phyloP scores from a whole-genome alignment of 1,140 invertebrate genomes.

The Atopsyche davidsoni region DNA sequence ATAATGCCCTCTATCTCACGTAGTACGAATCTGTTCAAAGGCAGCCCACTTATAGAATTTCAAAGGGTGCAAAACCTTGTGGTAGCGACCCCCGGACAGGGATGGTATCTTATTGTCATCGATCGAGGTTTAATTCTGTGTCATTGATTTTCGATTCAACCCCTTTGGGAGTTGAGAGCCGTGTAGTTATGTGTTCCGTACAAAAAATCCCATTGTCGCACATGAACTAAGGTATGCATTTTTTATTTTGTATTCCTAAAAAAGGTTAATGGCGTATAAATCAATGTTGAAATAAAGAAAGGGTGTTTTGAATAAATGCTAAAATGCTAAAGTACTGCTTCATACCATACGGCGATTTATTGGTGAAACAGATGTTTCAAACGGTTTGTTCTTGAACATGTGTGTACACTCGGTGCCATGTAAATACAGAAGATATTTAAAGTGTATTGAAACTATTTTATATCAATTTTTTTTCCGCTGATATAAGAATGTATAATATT shows the following conservation, averaged over 20 bases:
- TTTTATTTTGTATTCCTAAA: conserved; percentile 23
- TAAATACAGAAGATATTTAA: too few relatives aligned
- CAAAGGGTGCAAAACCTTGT: too few relatives aligned
- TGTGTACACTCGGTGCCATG: too few relatives aligned
- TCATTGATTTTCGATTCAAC: conserved; percentile 30
- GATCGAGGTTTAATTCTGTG: conserved; percentile 30
- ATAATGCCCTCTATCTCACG: too few relatives aligned
- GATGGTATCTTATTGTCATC: conserved; percentile 24
- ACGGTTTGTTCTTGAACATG: too few relatives aligned
- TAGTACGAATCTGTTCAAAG: too few relatives aligned
- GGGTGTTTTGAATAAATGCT: conserved; percentile 23
- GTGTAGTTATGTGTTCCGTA: background rate
- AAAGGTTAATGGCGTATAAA: conserved; percentile 32
- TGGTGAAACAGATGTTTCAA: too few relatives aligned
- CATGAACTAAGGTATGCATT: conserved; percentile 26
- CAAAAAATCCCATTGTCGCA: conserved; percentile 22
- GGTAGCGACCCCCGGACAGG: conserved; percentile 15
- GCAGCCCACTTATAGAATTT: too few relatives aligned
- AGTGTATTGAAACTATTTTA: too few relatives aligned
- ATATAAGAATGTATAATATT: too few relatives aligned
- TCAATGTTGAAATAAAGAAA: conserved; percentile 30
- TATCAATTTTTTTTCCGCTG: too few relatives aligned
- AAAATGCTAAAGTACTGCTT: conserved; percentile 11
- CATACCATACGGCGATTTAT: background rate
- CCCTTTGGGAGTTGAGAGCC: conserved; percentile 19